Evolutionary conservation across 2,888 invertebrate species (phyloP).

Genomic region (Orthosia incerta): DNA sequence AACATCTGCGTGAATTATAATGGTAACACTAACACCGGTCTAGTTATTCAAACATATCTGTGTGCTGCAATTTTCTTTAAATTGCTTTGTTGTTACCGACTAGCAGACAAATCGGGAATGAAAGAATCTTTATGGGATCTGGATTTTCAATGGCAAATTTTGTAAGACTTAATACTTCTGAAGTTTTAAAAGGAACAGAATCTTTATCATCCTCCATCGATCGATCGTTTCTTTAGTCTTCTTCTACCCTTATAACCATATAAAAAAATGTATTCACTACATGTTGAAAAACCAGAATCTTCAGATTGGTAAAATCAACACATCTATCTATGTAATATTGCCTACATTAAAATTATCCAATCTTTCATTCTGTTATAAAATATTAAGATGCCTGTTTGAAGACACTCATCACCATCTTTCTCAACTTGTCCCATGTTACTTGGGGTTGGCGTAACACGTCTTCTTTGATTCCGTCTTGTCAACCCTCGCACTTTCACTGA

Average conservation of each 20-base stretch:
- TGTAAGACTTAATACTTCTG: background rate
- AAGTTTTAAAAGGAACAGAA: background rate
- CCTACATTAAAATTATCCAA: too few species aligned
- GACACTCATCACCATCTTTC: too few species aligned
- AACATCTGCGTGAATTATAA: slow-evolving; percentile 43
- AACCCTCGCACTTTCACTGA: too few species aligned
- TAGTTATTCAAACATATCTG: slow-evolving; percentile 31
- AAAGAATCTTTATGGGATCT: background rate
- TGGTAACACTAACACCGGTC: slow-evolving; percentile 25
- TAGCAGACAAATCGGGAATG: background rate
- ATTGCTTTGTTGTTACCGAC: slow-evolving; percentile 18
- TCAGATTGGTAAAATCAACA: background rate
- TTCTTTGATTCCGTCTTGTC: too few species aligned
- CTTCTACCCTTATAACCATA: background rate
- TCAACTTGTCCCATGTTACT: too few species aligned
- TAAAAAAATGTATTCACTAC: background rate
- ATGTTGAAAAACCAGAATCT: background rate
- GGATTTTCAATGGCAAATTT: background rate
- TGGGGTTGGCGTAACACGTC: too few species aligned
- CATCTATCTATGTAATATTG: too few species aligned
- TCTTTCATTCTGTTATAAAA: too few species aligned
- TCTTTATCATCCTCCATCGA: background rate
- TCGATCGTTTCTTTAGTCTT: background rate
- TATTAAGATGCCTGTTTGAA: background rate
- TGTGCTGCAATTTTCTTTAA: slow-evolving; percentile 3